Percentiles rank a stretch among this genome's conserved stretches.
These are phyloP conservation scores for Chaenocephalus aceratus DNA, from an alignment of 2,113 vertebrate genomes.

Conservation along the genomic window DNA sequence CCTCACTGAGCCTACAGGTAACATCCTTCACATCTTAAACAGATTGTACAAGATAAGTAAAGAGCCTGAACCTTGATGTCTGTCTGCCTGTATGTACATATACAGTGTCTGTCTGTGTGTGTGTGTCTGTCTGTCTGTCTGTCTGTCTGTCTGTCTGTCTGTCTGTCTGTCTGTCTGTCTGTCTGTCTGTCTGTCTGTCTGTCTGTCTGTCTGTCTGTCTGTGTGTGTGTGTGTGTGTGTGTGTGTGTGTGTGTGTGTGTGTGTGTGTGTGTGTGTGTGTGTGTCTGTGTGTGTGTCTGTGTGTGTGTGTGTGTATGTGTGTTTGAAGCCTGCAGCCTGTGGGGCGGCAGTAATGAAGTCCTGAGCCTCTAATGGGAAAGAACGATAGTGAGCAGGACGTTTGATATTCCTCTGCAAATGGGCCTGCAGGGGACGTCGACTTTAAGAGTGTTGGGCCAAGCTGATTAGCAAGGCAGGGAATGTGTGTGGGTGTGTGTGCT, in stretches of 20 bases:
- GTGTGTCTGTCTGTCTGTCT: too few species aligned
- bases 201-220: too few species aligned
- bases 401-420: slow-evolving; percentile 57
- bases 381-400: slow-evolving; percentile 52
- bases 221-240: slow-evolving; percentile 19
- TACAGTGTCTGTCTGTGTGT: too few species aligned
- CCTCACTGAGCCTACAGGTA: background rate
- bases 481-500: slow-evolving; percentile 19
- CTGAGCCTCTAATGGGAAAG: slow-evolving; percentile 60
- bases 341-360: slow-evolving; percentile 53
- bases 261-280: slow-evolving; percentile 31
- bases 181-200: background rate
- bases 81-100: background rate
- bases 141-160: too few species aligned
- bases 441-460: slow-evolving; percentile 15
- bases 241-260: background rate
- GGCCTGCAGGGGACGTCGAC: slow-evolving; percentile 40
- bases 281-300: background rate
- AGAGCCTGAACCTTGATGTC: slow-evolving; percentile 16
- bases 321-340: slow-evolving; percentile 42
- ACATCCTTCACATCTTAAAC: background rate
- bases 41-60: slow-evolving; percentile 22
- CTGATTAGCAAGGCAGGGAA: slow-evolving; percentile 42
- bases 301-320: slow-evolving; percentile 19
- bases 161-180: too few species aligned